Percentiles rank a stretch among this genome's conserved stretches.
Evolutionary conservation across 2,888 invertebrate species (phyloP).

Genomic region (Axea sp.): DNA sequence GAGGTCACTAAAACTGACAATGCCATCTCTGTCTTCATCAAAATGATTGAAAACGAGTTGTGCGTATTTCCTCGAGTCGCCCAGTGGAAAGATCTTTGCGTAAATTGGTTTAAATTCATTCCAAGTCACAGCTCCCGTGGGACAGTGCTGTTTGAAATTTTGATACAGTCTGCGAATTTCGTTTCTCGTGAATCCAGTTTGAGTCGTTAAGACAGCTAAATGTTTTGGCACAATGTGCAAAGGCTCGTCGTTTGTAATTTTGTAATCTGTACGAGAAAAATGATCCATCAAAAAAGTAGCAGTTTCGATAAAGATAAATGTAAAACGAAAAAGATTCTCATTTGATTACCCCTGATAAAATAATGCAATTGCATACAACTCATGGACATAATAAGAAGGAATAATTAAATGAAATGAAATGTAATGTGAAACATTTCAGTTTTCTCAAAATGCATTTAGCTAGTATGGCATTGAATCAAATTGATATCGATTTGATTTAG

Average conservation of each 20-base stretch:
- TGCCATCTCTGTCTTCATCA: conserved; percentile 71
- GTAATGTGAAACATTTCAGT: too few relatives aligned
- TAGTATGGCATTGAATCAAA: too few relatives aligned
- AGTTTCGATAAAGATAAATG: too few relatives aligned
- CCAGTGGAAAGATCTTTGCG: conserved; percentile 74
- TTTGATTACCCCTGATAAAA: too few relatives aligned
- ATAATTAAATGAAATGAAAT: too few relatives aligned
- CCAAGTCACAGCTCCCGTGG: conserved; percentile 69
- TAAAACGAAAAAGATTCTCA: too few relatives aligned
- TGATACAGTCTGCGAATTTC: conserved; percentile 73
- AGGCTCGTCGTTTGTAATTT: conserved; percentile 34
- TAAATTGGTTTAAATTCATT: conserved; percentile 72
- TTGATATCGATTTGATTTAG: not conserved
- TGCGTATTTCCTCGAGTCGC: conserved; percentile 72
- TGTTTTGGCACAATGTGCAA: conserved; percentile 67
- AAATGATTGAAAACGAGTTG: conserved; percentile 74
- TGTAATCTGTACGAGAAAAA: conserved; percentile 27
- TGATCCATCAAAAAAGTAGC: not conserved
- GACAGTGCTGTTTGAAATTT: conserved; percentile 74
- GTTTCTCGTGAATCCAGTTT: conserved; percentile 72
- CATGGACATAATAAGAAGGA: too few relatives aligned
- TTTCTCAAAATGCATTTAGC: too few relatives aligned
- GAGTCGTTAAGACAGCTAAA: conserved; percentile 65
- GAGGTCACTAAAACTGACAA: conserved; percentile 73
- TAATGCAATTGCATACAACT: too few relatives aligned